Percentiles rank a stretch among this genome's conserved stretches.
Conservation (phyloP, 2,797 vertebrate genomes). For the Periparus ater region DNA sequence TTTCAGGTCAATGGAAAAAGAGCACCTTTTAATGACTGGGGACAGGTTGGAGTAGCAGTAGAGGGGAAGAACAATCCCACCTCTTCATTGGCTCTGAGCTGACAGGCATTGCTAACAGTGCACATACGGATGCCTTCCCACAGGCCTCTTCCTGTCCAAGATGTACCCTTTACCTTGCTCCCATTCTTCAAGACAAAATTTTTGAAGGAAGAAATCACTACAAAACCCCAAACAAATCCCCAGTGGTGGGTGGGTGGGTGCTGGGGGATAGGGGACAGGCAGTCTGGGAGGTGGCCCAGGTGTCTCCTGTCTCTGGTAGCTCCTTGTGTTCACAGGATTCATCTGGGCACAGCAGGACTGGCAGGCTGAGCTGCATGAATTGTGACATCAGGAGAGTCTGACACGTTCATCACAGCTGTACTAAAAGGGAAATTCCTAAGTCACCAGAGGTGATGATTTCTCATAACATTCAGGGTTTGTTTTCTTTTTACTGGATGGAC, state of each 20-base stretch:
- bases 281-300: neutral
- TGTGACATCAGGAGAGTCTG: neutral
- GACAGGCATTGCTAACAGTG: fast-evolving
- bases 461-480: neutral
- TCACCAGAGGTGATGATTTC: neutral
- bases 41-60: neutral
- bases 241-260: neutral
- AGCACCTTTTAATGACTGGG: neutral
- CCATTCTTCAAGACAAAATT: neutral
- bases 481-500: neutral
- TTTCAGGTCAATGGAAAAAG: neutral
- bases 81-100: neutral
- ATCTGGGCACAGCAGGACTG: neutral
- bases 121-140: neutral
- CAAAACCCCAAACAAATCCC: neutral
- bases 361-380: neutral
- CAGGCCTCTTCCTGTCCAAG: neutral
- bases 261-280: neutral
- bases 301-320: neutral
- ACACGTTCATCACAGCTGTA: neutral
- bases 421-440: neutral
- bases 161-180: fast-evolving
- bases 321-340: fast-evolving
- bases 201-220: neutral
- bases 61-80: fast-evolving